Percentiles rank a stretch among this genome's conserved stretches.
These are phyloP conservation scores for Macrotrachela quadricornifera DNA, from an alignment of 1,140 invertebrate species.

Conservation along the genomic window DNA sequence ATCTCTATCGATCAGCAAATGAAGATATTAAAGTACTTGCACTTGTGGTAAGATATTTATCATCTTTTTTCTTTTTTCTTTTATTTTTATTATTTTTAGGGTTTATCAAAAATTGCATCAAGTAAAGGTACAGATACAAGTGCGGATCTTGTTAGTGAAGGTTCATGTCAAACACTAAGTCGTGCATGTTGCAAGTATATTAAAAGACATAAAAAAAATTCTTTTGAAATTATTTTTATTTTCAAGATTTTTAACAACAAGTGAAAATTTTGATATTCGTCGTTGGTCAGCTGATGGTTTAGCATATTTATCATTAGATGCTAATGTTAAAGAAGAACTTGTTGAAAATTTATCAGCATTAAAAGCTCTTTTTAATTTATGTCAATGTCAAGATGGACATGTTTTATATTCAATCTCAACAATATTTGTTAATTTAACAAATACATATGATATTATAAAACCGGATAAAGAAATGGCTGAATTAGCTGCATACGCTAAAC, in stretches of 20 bases:
- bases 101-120: constrained; percentile 84
- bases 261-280: constrained; percentile 65
- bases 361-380: constrained; percentile 63
- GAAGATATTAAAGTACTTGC: constrained; percentile 54
- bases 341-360: constrained; percentile 62
- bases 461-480: constrained; percentile 86
- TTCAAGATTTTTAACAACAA: constrained; percentile 55
- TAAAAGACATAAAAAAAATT: not conserved
- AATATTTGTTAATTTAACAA: constrained; percentile 83
- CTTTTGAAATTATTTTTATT: constrained; percentile 9
- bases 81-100: constrained; percentile 33
- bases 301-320: constrained; percentile 86
- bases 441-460: constrained; percentile 95
- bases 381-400: constrained; percentile 28
- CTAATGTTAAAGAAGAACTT: constrained; percentile 89
- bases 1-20: constrained; percentile 69
- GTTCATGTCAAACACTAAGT: constrained; percentile 70
- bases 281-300: constrained; percentile 92
- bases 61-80: too few relatives aligned
- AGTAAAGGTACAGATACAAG: constrained; percentile 86
- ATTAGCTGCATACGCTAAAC: constrained; percentile 93
- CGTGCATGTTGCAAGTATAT: constrained; percentile 56
- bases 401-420: constrained; percentile 19
- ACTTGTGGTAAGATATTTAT: constrained; percentile 25
- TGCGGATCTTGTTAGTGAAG: constrained; percentile 75